phyloP scores from a whole-genome alignment of 2,888 invertebrate species.

The Cynaeus angustus region DNA sequence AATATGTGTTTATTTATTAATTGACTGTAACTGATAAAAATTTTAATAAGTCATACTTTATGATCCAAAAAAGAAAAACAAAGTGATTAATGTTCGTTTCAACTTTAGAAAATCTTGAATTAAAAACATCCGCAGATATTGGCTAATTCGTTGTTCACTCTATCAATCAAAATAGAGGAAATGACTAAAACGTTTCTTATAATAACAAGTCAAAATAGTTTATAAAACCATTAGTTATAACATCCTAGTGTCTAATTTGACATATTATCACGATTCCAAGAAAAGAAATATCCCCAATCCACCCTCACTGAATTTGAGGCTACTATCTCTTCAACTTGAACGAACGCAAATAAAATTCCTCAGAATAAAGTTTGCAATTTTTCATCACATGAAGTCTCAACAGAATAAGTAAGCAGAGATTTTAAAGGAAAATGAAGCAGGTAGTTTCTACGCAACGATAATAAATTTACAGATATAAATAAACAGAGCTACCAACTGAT shows the following conservation, averaged over 20 bases:
- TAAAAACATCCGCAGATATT: not conserved
- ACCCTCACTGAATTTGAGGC: not conserved
- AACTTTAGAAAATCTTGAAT: not conserved
- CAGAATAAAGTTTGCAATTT: not conserved
- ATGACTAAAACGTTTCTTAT: too few relatives aligned
- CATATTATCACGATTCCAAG: slow-evolving; percentile 12
- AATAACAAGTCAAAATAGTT: too few relatives aligned
- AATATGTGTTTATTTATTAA: slow-evolving; percentile 1
- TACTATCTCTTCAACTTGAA: slow-evolving; percentile 26
- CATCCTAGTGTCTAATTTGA: slow-evolving; percentile 13
- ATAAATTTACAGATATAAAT: not conserved
- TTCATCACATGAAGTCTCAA: too few relatives aligned
- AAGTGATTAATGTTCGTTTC: not conserved
- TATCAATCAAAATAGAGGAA: too few relatives aligned
- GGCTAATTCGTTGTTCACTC: too few relatives aligned
- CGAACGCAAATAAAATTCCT: slow-evolving; percentile 14
- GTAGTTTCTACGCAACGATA: not conserved
- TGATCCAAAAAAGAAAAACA: not conserved
- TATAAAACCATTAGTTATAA: too few relatives aligned
- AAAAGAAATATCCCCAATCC: slow-evolving; percentile 9
- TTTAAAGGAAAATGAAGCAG: too few relatives aligned
- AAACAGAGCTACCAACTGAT: not conserved
- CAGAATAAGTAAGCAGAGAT: too few relatives aligned
- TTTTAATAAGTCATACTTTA: not conserved
- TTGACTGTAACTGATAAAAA: slow-evolving; percentile 5